Percentiles rank a stretch among this genome's conserved stretches.
Conservation (phyloP, 1,140 invertebrate species). For the Mesaphorura yosii region DNA sequence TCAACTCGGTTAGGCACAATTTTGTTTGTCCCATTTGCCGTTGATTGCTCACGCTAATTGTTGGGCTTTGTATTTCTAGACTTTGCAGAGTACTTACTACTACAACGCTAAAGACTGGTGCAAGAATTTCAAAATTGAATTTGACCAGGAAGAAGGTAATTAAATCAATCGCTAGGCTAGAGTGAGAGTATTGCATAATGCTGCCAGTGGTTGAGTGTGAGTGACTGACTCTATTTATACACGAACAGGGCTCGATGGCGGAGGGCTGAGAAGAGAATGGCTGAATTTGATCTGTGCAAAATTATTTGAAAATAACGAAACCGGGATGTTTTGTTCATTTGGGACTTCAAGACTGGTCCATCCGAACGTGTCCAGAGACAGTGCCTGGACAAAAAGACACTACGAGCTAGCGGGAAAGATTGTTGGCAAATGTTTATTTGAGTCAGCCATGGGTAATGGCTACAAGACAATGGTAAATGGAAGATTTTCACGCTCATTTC, state of each 20-base stretch:
- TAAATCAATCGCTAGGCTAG: conserved; percentile 34
- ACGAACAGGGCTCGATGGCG: conserved; percentile 71
- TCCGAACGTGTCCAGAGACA: conserved; percentile 55
- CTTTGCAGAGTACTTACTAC: conserved; percentile 67
- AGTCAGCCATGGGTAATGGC: conserved; percentile 74
- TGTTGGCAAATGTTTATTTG: conserved; percentile 83
- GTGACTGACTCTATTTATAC: background rate
- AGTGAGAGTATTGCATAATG: background rate
- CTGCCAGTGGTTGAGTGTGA: background rate
- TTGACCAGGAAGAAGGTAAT: conserved; percentile 71
- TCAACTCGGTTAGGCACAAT: conserved; percentile 18
- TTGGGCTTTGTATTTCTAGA: conserved; percentile 39
- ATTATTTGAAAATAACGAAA: conserved; percentile 57
- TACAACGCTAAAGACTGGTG: conserved; percentile 77
- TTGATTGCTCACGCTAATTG: too few relatives aligned
- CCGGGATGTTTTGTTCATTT: conserved; percentile 62
- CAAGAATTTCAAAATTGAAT: conserved; percentile 79
- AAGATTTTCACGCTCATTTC: conserved; percentile 76
- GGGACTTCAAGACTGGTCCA: conserved; percentile 53
- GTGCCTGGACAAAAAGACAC: conserved; percentile 67
- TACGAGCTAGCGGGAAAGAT: conserved; percentile 88
- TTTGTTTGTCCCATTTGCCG: background rate
- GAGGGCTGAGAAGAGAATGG: conserved; percentile 82
- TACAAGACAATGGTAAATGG: conserved; percentile 78
- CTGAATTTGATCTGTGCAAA: conserved; percentile 76